Evolutionary conservation across 2,113 vertebrate species (phyloP).

Genomic region (Notarius lentiginosus): DNA sequence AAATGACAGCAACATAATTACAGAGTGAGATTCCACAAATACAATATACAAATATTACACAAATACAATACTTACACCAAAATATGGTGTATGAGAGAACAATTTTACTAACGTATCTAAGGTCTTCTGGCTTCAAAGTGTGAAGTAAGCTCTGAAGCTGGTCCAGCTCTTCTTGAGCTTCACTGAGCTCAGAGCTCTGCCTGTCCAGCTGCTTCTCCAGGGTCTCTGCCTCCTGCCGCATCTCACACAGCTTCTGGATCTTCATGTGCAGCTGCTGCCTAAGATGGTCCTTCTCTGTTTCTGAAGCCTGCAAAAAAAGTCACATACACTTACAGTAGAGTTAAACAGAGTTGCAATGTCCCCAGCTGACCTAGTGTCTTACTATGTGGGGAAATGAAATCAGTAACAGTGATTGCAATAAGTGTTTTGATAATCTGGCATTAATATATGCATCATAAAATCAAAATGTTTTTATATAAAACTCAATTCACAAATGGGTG

Average conservation of each 20-base stretch:
- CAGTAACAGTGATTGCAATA: neutral
- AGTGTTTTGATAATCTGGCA: neutral
- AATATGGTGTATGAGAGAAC: neutral
- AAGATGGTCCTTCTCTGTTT: slow-evolving; percentile 71
- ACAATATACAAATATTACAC: neutral
- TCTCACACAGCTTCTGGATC: slow-evolving; percentile 69
- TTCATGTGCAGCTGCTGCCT: slow-evolving; percentile 72
- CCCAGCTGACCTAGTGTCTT: neutral
- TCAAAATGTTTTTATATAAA: neutral
- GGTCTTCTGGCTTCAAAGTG: slow-evolving; percentile 69
- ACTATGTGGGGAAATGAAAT: neutral
- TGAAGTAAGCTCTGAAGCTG: slow-evolving; percentile 65
- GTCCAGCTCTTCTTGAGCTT: slow-evolving; percentile 70
- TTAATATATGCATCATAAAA: neutral
- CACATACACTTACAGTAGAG: neutral
- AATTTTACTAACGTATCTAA: slow-evolving; percentile 75
- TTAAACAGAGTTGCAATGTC: neutral
- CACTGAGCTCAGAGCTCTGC: slow-evolving; percentile 68
- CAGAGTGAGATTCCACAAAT: neutral
- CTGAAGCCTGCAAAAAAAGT: slow-evolving; percentile 65
- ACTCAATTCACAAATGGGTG: neutral
- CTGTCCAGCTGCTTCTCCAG: slow-evolving; percentile 76
- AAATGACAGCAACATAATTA: neutral
- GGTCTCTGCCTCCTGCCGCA: slow-evolving; percentile 69
- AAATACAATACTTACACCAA: neutral